A percentile compares a stretch with the other conserved stretches of the same genome.
These are phyloP conservation scores for Epistrophe eligans DNA, from an alignment of 2,888 invertebrate genomes.

Conservation along the genomic window DNA sequence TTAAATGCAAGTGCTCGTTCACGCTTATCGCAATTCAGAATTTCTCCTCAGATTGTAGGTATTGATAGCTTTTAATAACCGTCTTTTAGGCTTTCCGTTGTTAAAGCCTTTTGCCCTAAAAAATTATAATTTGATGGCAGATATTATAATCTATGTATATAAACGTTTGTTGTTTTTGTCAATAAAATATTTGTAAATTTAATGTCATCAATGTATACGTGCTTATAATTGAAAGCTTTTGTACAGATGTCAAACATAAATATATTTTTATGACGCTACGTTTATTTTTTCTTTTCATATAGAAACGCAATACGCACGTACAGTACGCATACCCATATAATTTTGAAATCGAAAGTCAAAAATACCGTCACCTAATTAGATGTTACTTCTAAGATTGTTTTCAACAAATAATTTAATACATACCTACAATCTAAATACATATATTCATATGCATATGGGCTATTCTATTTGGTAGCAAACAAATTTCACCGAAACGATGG, in stretches of 20 bases:
- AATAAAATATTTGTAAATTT: background rate
- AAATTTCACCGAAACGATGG: slow-evolving; percentile 49
- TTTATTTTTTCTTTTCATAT: background rate
- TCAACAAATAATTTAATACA: background rate
- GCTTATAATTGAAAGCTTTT: slow-evolving; percentile 28
- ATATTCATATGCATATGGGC: background rate
- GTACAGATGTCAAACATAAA: background rate
- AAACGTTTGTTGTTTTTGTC: background rate
- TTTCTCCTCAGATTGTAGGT: slow-evolving; percentile 54
- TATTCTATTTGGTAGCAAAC: background rate
- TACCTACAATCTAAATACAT: background rate
- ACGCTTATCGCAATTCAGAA: slow-evolving; percentile 50
- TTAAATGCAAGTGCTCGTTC: slow-evolving; percentile 43
- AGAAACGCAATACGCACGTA: background rate
- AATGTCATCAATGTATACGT: slow-evolving; percentile 44
- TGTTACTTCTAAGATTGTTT: slow-evolving; percentile 16
- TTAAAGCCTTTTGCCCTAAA: slow-evolving; percentile 7
- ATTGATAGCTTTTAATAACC: slow-evolving; percentile 37
- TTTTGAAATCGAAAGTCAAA: slow-evolving; percentile 65
- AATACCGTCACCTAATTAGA: slow-evolving; percentile 56
- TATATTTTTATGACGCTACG: background rate
- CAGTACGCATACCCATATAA: background rate
- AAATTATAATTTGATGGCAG: background rate
- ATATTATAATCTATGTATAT: background rate
- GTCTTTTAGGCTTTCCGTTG: slow-evolving; percentile 17